These are phyloP conservation scores for Tenrec ecaudatus DNA, from an alignment of 2,113 vertebrate genomes.

Conservation along the genomic window DNA sequence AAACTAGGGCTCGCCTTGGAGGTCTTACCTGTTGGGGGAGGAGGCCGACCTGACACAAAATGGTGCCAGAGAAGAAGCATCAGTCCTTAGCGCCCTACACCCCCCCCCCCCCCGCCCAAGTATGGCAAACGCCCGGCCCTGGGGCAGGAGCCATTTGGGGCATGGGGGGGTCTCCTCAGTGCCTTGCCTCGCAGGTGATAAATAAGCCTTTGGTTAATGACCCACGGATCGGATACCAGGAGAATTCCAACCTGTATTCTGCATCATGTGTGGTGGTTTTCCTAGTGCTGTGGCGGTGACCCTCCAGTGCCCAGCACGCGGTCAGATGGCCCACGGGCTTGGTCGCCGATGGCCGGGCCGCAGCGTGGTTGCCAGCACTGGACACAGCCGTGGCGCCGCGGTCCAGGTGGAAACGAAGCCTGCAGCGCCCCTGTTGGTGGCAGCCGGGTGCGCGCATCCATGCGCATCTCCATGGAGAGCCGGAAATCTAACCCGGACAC, in stretches of 20 bases:
- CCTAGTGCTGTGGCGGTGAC: background rate
- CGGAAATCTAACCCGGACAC: background rate
- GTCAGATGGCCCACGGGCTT: background rate
- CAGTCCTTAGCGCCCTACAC: background rate
- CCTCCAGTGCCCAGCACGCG: background rate
- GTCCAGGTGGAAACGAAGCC: conserved; percentile 42
- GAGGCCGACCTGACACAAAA: conserved; percentile 17
- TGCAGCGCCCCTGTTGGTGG: conserved; percentile 75
- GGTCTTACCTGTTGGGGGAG: conserved; percentile 4
- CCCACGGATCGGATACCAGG: background rate
- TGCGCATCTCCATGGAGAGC: background rate
- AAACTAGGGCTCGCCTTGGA: conserved; percentile 44
- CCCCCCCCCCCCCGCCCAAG: no score
- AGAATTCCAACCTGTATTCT: background rate
- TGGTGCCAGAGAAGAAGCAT: conserved; percentile 18
- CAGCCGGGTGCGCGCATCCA: background rate
- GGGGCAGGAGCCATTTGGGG: background rate
- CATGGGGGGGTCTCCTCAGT: background rate
- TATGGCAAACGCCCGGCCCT: background rate
- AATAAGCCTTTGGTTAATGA: background rate
- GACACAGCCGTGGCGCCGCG: background rate
- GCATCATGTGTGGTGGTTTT: background rate
- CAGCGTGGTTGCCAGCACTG: background rate
- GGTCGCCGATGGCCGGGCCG: background rate
- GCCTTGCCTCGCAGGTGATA: background rate